phyloP scores from a whole-genome alignment of 1,140 invertebrate genomes.

The Anastrepha obliqua region DNA sequence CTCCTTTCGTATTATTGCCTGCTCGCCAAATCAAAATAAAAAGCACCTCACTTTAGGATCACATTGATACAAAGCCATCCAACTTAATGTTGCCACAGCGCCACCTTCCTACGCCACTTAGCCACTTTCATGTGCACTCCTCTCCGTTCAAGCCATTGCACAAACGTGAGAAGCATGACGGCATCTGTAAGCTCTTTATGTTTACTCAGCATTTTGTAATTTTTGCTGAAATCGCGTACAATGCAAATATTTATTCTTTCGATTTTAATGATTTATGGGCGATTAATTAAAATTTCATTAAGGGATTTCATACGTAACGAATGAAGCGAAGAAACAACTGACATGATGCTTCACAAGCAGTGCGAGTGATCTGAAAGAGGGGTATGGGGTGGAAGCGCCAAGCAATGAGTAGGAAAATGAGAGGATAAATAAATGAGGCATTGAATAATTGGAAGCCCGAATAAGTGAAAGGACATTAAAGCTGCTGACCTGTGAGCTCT shows the following conservation, averaged over 20 bases:
- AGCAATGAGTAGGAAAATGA: not conserved
- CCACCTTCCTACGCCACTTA: not conserved
- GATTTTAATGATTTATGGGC: conserved; percentile 52
- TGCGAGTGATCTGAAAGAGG: not conserved
- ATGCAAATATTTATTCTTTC: conserved; percentile 48
- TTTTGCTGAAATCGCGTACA: conserved; percentile 11
- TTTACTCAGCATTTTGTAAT: conserved; percentile 43
- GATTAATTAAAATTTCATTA: conserved; percentile 51
- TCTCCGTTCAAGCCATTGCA: not conserved
- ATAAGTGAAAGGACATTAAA: not conserved
- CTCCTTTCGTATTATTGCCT: not conserved
- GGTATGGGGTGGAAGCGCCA: not conserved
- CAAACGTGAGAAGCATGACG: not conserved
- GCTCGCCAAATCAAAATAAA: not conserved
- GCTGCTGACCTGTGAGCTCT: not conserved
- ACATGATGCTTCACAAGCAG: not conserved
- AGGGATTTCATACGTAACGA: conserved; percentile 27
- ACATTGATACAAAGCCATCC: not conserved
- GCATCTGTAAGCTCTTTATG: conserved; percentile 20
- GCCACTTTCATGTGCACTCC: not conserved
- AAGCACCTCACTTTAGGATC: not conserved
- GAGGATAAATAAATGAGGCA: conserved; percentile 36
- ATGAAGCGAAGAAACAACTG: not conserved
- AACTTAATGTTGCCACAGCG: not conserved
- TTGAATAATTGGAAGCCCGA: not conserved